phyloP scores from a whole-genome alignment of 2,797 vertebrate species.

The Pampus argenteus region DNA sequence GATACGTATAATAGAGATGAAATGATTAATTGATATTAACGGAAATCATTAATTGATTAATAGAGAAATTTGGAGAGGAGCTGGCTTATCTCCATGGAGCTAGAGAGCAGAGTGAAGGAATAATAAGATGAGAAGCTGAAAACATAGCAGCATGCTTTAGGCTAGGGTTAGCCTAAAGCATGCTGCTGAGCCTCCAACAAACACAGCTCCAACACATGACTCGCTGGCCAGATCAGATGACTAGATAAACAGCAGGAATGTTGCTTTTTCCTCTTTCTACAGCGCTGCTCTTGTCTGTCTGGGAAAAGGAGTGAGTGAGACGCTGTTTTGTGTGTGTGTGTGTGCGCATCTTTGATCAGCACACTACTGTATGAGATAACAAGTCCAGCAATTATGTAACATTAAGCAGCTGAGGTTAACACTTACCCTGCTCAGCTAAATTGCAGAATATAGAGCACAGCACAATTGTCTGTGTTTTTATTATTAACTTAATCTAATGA shows the following conservation, averaged over 20 bases:
- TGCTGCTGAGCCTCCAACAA: slow-evolving; percentile 51
- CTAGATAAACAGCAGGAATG: slow-evolving; percentile 81
- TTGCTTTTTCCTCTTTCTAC: slow-evolving; percentile 66
- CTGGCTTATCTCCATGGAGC: slow-evolving; percentile 7
- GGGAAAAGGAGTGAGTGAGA: background rate
- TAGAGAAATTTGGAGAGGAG: background rate
- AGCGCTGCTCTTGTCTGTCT: slow-evolving; percentile 52
- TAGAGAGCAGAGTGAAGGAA: slow-evolving; percentile 16
- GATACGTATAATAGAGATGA: background rate
- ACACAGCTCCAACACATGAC: slow-evolving; percentile 76
- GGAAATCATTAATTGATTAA: too few relatives aligned
- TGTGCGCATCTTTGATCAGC: slow-evolving; percentile 59
- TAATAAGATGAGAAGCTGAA: slow-evolving; percentile 14
- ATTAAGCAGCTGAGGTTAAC: slow-evolving; percentile 57
- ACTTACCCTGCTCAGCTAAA: slow-evolving; percentile 33
- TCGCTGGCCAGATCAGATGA: slow-evolving; percentile 80
- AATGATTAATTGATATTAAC: too few relatives aligned
- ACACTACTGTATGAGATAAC: slow-evolving; percentile 56
- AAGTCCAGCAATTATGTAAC: slow-evolving; percentile 56
- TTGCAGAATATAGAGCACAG: slow-evolving; percentile 19
- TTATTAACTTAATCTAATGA: slow-evolving; percentile 50
- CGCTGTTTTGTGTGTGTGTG: slow-evolving; percentile 6
- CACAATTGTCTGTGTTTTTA: slow-evolving; percentile 41
- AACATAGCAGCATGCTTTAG: slow-evolving; percentile 27
- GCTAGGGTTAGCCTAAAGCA: slow-evolving; percentile 59